Evolutionary conservation across 2,797 vertebrate species (phyloP).

Genomic region (Cynodonichthys magdalenae): DNA sequence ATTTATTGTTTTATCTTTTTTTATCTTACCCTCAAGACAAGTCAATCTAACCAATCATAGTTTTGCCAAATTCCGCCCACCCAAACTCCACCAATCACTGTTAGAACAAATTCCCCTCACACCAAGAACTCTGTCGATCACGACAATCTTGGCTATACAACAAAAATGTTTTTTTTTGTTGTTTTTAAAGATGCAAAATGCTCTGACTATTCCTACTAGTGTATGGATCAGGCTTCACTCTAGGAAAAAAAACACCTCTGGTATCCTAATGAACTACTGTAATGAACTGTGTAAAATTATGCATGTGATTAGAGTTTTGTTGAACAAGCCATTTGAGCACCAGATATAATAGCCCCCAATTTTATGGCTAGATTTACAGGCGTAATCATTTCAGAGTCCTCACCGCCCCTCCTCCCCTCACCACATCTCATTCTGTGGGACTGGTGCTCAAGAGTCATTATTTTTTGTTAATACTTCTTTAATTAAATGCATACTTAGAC

Average conservation of each 20-base stretch:
- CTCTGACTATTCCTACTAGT: neutral
- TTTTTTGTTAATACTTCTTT: slow-evolving; percentile 79
- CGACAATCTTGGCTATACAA: no score
- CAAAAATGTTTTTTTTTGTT: no score
- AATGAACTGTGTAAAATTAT: slow-evolving; percentile 70
- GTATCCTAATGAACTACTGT: slow-evolving; percentile 68
- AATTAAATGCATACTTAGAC: slow-evolving; percentile 80
- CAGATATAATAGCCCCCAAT: slow-evolving; percentile 71
- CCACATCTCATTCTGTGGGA: slow-evolving; percentile 75
- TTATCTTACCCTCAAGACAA: no score
- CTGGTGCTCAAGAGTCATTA: slow-evolving; percentile 71
- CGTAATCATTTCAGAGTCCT: slow-evolving; percentile 69
- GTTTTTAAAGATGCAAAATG: neutral
- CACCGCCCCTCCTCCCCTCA: slow-evolving; percentile 37
- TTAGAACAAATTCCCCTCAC: no score
- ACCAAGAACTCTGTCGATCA: no score
- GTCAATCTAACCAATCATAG: no score
- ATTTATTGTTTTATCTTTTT: no score
- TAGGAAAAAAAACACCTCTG: slow-evolving; percentile 43
- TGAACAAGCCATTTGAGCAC: slow-evolving; percentile 74
- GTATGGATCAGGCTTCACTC: slow-evolving; percentile 17
- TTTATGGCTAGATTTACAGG: slow-evolving; percentile 77
- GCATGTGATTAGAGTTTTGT: slow-evolving; percentile 73
- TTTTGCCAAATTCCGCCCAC: no score
- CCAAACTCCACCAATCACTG: no score